phyloP scores from a whole-genome alignment of 2,888 invertebrate species.

The Creontiades dilutus region DNA sequence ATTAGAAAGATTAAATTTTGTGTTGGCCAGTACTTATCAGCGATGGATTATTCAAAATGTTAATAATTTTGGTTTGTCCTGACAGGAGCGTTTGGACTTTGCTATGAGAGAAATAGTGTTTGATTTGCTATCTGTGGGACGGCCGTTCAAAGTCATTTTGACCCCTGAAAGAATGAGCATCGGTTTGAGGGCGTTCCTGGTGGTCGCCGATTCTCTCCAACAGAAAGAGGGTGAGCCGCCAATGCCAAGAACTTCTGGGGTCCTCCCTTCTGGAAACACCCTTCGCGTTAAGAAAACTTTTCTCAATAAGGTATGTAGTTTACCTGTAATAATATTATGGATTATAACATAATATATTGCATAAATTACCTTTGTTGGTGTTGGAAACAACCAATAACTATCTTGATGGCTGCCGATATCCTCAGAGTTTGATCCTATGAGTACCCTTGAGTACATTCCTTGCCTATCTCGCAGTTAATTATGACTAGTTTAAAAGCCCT shows the following conservation, averaged over 20 bases:
- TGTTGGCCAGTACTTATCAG: no score
- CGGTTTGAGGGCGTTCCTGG: constrained; percentile 96
- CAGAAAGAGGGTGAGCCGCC: constrained; percentile 99
- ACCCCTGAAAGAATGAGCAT: constrained; percentile 99
- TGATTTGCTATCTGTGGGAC: constrained; percentile 96
- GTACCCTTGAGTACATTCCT: no score
- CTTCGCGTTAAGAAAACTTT: constrained; percentile 96
- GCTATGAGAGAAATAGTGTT: constrained; percentile 99
- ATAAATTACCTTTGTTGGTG: no score
- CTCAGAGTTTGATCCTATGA: no score
- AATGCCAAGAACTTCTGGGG: constrained; percentile 97
- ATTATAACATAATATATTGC: no score
- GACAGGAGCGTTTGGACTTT: constrained; percentile 94
- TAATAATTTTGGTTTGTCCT: not conserved
- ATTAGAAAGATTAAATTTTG: no score
- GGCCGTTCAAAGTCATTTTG: constrained; percentile 94
- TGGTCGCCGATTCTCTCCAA: constrained; percentile 98
- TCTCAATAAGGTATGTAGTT: constrained; percentile 85
- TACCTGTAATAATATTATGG: no score
- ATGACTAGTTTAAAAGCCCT: no score
- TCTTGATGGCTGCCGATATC: no score
- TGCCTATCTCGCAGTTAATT: no score
- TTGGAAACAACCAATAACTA: no score
- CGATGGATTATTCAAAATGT: no score
- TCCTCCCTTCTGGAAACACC: constrained; percentile 96